Evolutionary conservation across 2,888 invertebrate species (phyloP).

Genomic region (Cerceris ruficornis): DNA sequence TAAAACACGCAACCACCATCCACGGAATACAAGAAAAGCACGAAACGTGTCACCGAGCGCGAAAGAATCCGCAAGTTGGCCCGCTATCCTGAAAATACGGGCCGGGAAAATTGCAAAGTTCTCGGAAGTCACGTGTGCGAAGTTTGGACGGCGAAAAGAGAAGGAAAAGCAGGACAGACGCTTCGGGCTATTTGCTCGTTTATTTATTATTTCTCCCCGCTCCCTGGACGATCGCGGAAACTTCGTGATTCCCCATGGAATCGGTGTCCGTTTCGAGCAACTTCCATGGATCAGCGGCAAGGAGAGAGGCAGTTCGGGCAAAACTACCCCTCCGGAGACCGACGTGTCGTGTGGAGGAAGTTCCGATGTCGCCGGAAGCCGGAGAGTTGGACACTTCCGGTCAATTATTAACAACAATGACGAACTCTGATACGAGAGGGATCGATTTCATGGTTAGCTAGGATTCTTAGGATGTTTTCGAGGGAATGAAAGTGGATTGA

Average conservation of each 20-base stretch:
- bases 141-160: constrained; percentile 47
- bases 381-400: constrained; percentile 2
- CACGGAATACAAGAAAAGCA: too few species aligned
- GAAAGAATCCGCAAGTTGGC: too few species aligned
- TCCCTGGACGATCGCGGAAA: constrained; percentile 38
- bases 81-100: neutral
- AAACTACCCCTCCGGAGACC: constrained; percentile 44
- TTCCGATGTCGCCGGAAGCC: constrained; percentile 24
- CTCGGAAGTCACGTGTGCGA: constrained; percentile 52
- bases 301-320: constrained; percentile 42
- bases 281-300: constrained; percentile 32
- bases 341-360: constrained; percentile 34
- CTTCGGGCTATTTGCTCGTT: constrained; percentile 36
- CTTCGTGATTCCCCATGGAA: constrained; percentile 56
- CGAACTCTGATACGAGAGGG: neutral
- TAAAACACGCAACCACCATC: too few species aligned
- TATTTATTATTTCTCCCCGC: constrained; percentile 53
- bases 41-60: too few species aligned
- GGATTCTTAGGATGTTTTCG: too few species aligned
- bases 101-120: constrained; percentile 48
- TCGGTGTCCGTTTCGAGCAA: constrained; percentile 54
- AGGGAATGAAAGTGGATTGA: too few species aligned
- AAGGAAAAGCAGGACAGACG: neutral
- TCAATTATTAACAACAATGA: constrained; percentile 47
- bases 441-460: neutral